Base-by-base conservation (phyloP, 2,888 invertebrate species). In the Mythimna albipuncta region DNA sequence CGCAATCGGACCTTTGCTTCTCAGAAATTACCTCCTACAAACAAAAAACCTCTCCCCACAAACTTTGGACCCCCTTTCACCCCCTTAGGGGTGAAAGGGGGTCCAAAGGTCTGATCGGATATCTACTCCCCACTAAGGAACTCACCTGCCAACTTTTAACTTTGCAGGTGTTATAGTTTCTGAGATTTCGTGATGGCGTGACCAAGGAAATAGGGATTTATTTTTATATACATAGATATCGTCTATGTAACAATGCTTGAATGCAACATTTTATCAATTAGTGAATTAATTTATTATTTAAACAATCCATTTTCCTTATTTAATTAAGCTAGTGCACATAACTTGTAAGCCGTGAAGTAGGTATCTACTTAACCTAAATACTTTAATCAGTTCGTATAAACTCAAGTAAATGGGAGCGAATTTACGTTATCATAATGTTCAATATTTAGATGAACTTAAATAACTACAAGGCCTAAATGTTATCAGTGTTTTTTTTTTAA, bases 301-400 rank as follows among this genome's bases (percentile, higher is more conserved):
- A 70, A 44, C 21, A 19, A 62, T 16, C 16, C 5, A 54, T 81
- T 83, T 81, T 75, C 81, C 81, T 80, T 65, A 81, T 81, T 81
- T 61, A 80, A 58, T 26, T 52, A 58, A 74, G 13, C n/a, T n/a
- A 26, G 38, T 19, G 61, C 52, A 67, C 57, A 26, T 65, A 38
- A 47, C 47, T 80, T 16, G 44, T 81, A 63, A 57, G 16, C 19
- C 16, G 47, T 16, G 47, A 10, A 41, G 19, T 80, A 38, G 41
- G 32, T 59, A 59, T 64, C 54, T 66, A 63, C 66, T 81, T 81
- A 76, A 76, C 81, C 81, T 38, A 81, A 63, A 81, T 81, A 63
- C 9, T 19, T 21, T 54, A 57, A 81, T 77, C 32, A 10, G 16
- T 50, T 35, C 13, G 2, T 57, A 61, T 10, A 32, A 47, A 54